Percentiles rank a stretch among this genome's conserved stretches.
These are phyloP conservation scores for Tetraneura akinire DNA, from an alignment of 1,140 invertebrate genomes.

Conservation along the genomic window DNA sequence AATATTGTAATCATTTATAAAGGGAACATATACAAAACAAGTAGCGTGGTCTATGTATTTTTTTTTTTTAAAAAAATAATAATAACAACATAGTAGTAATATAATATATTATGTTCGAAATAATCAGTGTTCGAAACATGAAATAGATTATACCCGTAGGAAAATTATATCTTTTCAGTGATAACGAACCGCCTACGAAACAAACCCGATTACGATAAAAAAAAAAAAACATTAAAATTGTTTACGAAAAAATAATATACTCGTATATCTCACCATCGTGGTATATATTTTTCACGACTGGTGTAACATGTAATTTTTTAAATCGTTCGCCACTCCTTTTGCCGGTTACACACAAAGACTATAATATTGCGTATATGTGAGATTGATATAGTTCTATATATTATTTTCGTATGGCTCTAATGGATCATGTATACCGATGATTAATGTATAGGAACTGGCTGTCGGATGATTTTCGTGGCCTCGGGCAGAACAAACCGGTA, in stretches of 20 bases:
- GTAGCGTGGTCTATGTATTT: too few species aligned
- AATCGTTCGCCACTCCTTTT: conserved; percentile 11
- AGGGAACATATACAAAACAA: too few species aligned
- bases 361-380: background rate
- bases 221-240: background rate
- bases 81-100: too few species aligned
- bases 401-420: background rate
- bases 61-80: too few species aligned
- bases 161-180: background rate
- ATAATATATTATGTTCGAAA: too few species aligned
- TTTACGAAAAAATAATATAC: background rate
- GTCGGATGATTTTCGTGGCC: conserved; percentile 19
- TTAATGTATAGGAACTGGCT: conserved; percentile 29
- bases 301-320: background rate
- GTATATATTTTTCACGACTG: background rate
- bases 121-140: too few species aligned
- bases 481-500: conserved; percentile 4
- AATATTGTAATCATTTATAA: too few species aligned
- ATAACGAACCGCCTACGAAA: background rate
- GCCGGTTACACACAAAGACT: background rate
- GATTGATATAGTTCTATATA: background rate
- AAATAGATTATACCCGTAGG: background rate
- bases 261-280: too few species aligned
- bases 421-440: conserved; percentile 13
- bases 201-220: background rate